Percentiles rank a stretch among this genome's conserved stretches.
phyloP scores from a whole-genome alignment of 2,888 invertebrate species.

The Philaethria dido region DNA sequence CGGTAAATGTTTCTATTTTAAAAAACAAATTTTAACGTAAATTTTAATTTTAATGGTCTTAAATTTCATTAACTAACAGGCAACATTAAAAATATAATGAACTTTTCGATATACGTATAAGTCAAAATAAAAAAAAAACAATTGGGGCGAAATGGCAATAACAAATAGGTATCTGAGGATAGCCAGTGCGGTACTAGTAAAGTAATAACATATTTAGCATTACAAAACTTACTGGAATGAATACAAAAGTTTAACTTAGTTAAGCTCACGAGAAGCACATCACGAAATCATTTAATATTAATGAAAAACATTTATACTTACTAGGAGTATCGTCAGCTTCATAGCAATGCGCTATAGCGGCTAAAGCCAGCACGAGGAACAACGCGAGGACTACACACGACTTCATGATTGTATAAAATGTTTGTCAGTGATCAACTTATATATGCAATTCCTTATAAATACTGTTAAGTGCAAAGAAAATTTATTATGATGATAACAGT shows the following conservation, averaged over 20 bases:
- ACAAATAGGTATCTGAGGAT: no score
- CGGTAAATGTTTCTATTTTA: no score
- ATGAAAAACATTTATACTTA: slow-evolving; percentile 10
- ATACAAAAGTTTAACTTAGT: slow-evolving; percentile 7
- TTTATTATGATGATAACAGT: background rate
- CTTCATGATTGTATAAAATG: slow-evolving; percentile 14
- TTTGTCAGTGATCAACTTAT: background rate
- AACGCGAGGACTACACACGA: slow-evolving; percentile 3
- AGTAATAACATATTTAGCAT: slow-evolving; percentile 1
- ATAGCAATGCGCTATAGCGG: background rate
- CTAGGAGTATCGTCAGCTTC: slow-evolving; percentile 11
- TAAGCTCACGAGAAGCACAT: slow-evolving; percentile 5
- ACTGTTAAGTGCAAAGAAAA: background rate
- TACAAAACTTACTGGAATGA: background rate
- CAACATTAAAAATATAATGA: no score
- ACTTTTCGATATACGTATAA: background rate
- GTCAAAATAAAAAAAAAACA: background rate
- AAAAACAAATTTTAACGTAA: no score
- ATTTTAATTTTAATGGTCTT: no score
- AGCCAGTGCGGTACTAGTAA: background rate
- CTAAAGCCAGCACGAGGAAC: slow-evolving; percentile 10
- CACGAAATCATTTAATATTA: slow-evolving; percentile 12
- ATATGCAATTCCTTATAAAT: slow-evolving; percentile 2
- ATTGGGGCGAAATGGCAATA: background rate
- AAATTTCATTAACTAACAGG: no score